phyloP scores from a whole-genome alignment of 2,113 vertebrate species.

The Mesoclemmys tuberculata region DNA sequence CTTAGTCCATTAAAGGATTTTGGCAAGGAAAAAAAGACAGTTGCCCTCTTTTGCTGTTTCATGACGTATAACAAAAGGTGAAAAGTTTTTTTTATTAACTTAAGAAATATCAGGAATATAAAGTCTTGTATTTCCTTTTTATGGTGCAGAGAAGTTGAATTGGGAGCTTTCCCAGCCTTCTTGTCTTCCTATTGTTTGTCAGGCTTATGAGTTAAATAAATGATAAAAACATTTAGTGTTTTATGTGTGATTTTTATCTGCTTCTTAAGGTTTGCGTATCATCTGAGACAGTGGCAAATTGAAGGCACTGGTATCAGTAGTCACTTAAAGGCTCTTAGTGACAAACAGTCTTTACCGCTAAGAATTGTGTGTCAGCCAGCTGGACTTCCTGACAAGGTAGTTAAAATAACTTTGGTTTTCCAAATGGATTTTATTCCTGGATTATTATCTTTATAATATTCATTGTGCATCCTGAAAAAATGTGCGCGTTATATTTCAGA shows the following conservation, averaged over 20 bases:
- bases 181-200: background rate
- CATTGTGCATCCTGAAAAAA: conserved; percentile 18
- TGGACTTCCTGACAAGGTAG: conserved; percentile 96
- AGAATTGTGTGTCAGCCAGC: conserved; percentile 98
- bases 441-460: background rate
- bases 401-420: background rate
- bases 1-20: background rate
- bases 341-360: conserved; percentile 96
- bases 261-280: conserved; percentile 92
- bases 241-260: conserved; percentile 22
- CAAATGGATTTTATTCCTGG: background rate
- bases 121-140: background rate
- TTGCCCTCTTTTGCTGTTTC: background rate
- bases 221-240: background rate
- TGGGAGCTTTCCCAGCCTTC: background rate
- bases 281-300: conserved; percentile 98
- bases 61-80: background rate
- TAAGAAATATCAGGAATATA: background rate
- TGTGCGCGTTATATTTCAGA: conserved; percentile 80
- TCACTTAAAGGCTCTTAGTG: conserved; percentile 97
- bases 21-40: background rate
- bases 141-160: background rate
- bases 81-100: background rate
- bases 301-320: conserved; percentile 99
- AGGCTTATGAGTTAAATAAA: background rate